A percentile compares a stretch with the other conserved stretches of the same genome.
These are phyloP conservation scores for Pollenia angustigena DNA, from an alignment of 2,888 invertebrate species.

Conservation along the genomic window DNA sequence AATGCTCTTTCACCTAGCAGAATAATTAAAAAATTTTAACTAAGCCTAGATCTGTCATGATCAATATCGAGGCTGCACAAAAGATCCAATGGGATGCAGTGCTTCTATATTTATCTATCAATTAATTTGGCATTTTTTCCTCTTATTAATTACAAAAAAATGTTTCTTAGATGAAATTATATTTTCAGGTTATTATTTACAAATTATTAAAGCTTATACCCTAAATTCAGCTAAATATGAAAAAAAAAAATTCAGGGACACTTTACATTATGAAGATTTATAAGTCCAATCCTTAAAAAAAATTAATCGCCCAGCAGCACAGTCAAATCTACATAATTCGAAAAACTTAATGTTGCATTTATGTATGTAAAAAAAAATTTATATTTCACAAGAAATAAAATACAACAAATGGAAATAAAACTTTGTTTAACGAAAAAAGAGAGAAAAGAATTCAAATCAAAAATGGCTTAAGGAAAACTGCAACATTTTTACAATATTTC, in stretches of 20 bases:
- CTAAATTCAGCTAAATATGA: neutral
- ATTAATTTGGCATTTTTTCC: too few relatives aligned
- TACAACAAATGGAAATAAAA: constrained; percentile 9
- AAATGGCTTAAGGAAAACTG: constrained; percentile 66
- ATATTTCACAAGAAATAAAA: constrained; percentile 11
- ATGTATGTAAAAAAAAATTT: constrained; percentile 26
- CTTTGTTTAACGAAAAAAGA: constrained; percentile 12
- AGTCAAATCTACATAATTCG: constrained; percentile 25
- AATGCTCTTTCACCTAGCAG: too few relatives aligned
- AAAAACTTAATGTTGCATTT: constrained; percentile 33
- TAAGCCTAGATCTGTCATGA: too few relatives aligned
- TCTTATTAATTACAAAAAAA: too few relatives aligned
- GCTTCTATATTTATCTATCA: too few relatives aligned
- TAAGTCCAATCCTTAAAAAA: constrained; percentile 22
- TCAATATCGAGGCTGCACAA: too few relatives aligned
- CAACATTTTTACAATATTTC: constrained; percentile 44
- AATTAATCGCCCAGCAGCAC: constrained; percentile 46
- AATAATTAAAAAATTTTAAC: too few relatives aligned
- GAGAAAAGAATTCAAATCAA: constrained; percentile 61
- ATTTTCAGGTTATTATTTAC: too few relatives aligned
- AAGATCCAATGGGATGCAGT: too few relatives aligned
- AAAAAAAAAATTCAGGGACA: constrained; percentile 8
- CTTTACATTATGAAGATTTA: neutral
- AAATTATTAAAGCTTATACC: neutral
- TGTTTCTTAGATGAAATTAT: too few relatives aligned